Conservation (phyloP, 2,888 invertebrate species). For the Philonicus albiceps region DNA sequence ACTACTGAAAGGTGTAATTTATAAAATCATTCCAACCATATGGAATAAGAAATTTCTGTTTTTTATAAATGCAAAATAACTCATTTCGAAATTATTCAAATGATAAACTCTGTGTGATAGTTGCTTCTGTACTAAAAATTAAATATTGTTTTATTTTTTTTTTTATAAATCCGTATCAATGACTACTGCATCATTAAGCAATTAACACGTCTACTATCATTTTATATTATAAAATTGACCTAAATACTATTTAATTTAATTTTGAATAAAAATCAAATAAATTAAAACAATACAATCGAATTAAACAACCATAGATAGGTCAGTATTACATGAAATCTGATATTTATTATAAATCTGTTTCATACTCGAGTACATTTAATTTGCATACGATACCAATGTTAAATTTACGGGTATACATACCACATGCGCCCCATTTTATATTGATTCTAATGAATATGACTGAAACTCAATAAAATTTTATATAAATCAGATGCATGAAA, state of each 20-base stretch:
- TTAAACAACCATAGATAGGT: background rate
- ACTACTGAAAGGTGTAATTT: background rate
- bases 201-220: background rate
- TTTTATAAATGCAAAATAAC: background rate
- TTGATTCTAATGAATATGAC: background rate
- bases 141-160: background rate
- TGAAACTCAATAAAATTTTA: background rate
- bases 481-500: background rate
- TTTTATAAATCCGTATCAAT: background rate
- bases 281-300: background rate
- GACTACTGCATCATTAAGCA: background rate
- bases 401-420: background rate
- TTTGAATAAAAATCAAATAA: background rate
- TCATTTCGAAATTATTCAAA: background rate
- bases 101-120: background rate
- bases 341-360: background rate
- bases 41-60: background rate
- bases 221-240: background rate
- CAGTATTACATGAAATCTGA: background rate
- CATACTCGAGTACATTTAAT: background rate
- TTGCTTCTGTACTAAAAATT: background rate
- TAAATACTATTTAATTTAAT: background rate
- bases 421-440: background rate
- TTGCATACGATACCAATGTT: background rate
- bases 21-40: background rate